Conservation (phyloP, 2,888 invertebrate genomes). For the Heliconius aoede region DNA sequence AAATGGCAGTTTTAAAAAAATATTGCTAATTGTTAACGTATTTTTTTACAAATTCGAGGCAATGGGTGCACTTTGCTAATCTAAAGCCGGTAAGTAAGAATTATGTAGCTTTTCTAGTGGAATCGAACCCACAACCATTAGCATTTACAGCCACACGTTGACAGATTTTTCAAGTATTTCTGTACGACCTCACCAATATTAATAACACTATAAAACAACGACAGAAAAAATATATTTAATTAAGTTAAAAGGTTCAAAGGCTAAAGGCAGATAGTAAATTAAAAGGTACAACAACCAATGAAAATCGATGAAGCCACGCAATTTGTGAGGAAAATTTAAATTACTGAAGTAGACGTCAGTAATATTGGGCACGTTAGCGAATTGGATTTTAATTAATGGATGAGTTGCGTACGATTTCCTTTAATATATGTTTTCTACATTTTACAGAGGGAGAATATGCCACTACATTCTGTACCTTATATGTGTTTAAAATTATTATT, state of each 20-base stretch:
- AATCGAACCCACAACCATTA: neutral
- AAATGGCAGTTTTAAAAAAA: no score
- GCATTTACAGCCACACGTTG: neutral
- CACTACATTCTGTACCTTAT: neutral
- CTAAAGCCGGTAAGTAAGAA: neutral
- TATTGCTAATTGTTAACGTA: neutral
- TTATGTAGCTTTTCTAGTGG: neutral
- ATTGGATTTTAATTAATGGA: slow-evolving; percentile 20
- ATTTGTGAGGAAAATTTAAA: slow-evolving; percentile 17
- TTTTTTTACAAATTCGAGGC: no score
- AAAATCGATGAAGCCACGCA: slow-evolving; percentile 19
- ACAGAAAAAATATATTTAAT: neutral
- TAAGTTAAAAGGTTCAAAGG: neutral
- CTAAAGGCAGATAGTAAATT: neutral
- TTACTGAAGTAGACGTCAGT: slow-evolving; percentile 2
- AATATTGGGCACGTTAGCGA: slow-evolving; percentile 6
- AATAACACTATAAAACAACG: neutral
- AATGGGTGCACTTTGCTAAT: no score
- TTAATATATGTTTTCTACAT: neutral
- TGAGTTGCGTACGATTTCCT: neutral
- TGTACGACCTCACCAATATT: neutral
- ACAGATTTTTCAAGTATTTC: neutral
- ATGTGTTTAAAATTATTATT: neutral
- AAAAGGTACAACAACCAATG: slow-evolving; percentile 20
- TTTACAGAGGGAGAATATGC: neutral